Percentiles rank a stretch among this genome's conserved stretches.
phyloP scores from a whole-genome alignment of 2,888 invertebrate species.

The Synergus japonicus region DNA sequence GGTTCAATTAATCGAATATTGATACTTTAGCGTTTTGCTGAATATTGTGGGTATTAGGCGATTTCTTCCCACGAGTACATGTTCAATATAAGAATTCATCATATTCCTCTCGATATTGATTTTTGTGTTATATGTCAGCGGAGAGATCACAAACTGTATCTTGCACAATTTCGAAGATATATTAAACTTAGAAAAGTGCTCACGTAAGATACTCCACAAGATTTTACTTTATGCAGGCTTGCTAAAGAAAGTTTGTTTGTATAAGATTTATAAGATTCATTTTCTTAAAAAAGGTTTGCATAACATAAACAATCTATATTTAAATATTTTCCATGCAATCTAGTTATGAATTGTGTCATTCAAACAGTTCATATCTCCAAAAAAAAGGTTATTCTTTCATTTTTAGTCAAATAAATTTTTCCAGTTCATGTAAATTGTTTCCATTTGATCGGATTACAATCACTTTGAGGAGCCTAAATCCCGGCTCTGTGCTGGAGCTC shows the following conservation, averaged over 20 bases:
- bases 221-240: constrained; percentile 21
- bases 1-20: neutral
- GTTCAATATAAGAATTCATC: constrained; percentile 6
- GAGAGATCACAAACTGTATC: constrained; percentile 27
- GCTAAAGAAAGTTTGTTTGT: constrained; percentile 10
- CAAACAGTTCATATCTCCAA: neutral
- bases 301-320: neutral
- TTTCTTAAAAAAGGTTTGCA: neutral
- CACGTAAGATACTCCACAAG: constrained; percentile 20
- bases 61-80: constrained; percentile 12
- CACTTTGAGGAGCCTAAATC: neutral
- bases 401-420: neutral
- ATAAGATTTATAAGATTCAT: constrained; percentile 7
- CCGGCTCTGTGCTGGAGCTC: neutral
- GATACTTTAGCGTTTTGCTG: neutral
- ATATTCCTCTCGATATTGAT: constrained; percentile 32
- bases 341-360: neutral
- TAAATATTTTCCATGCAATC: neutral
- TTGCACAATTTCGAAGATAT: constrained; percentile 17
- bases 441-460: constrained; percentile 5
- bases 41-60: neutral
- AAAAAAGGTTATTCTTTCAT: neutral
- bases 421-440: neutral
- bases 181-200: constrained; percentile 15
- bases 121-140: constrained; percentile 20